Base-by-base conservation (phyloP, 2,888 invertebrate species). In the Sesia bembeciformis region DNA sequence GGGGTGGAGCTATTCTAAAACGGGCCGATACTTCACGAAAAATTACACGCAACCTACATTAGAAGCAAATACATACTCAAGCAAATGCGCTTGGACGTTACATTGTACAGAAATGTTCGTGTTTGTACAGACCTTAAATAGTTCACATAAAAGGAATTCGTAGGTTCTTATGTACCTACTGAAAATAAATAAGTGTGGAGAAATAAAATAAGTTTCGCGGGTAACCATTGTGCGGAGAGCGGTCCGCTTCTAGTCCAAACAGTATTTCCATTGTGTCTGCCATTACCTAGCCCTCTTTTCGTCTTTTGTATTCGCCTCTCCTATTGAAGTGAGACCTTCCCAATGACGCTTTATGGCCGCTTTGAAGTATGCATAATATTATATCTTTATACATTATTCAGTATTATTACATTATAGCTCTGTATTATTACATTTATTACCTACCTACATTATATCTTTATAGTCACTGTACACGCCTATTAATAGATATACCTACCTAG, bases 201-300 rank as follows among this genome's bases (percentile, higher is more conserved):
- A 75, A 84, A 83, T 83, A 84, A 82, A 83, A 83, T 83, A 85
- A 84, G 83, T 84, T 84, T 79, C 74, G 81, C 78, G 78, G 76
- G 67, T 76, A 71, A 70, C 74, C 78, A 84, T 84, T 86, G 86
- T 85, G 76, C 66, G 70, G 72, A 76, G 78, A 77, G 68, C 57
- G 67, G 72, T 74, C 76, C 70, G 71, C 77, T 75, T 67, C 82
- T 81, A 85, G 86, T 84, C 81, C 86, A 87, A 88, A 88, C 87
- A 88, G 84, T 84, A 76, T 81, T 77, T 78, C 84, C 81, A 85
- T 87, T 88, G 87, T 88, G 86, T 81, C 81, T 76, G 76, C 84
- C 81, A 87, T 87, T 86, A 87, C 87, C 84, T 86, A 86, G 86
- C 86, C 84, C 85, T 86, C 84, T 81, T 81, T 84, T 81, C 83